A percentile compares a stretch with the other conserved stretches of the same genome.
Conservation (phyloP, 1,140 invertebrate species). For the Manduca sexta region DNA sequence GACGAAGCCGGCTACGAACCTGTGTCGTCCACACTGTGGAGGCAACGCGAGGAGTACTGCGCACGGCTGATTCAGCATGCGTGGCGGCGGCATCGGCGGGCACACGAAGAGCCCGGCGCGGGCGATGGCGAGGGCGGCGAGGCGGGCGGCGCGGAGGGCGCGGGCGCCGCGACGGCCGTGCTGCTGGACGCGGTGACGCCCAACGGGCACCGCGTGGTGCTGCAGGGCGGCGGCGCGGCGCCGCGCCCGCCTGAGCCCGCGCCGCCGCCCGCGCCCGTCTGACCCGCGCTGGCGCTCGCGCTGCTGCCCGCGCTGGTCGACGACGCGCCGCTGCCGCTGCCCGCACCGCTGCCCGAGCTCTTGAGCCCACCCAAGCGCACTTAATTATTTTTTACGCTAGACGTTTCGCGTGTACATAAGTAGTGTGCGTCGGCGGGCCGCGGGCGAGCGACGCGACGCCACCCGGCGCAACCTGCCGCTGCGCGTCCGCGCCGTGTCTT, state of each 20-base stretch:
- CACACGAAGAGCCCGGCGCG: conserved; percentile 69
- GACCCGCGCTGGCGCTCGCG: conserved; percentile 48
- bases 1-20: conserved; percentile 93
- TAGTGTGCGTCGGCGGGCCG: conserved; percentile 46
- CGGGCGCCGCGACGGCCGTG: conserved; percentile 81
- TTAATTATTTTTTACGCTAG: conserved; percentile 66
- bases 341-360: conserved; percentile 66
- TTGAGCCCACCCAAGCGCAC: conserved; percentile 67
- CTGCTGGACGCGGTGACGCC: conserved; percentile 87
- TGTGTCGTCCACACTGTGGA: conserved; percentile 93
- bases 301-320: conserved; percentile 52
- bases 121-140: conserved; percentile 65
- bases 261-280: conserved; percentile 57
- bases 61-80: conserved; percentile 95
- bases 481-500: conserved; percentile 30
- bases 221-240: conserved; percentile 85
- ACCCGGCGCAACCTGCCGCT: conserved; percentile 23
- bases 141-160: conserved; percentile 76
- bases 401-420: conserved; percentile 46
- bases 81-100: conserved; percentile 90
- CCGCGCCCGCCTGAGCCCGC: conserved; percentile 46
- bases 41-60: conserved; percentile 96
- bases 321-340: conserved; percentile 51
- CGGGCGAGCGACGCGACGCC: conserved; percentile 33
- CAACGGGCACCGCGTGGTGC: conserved; percentile 91